Conservation (phyloP, 2,888 invertebrate genomes). For the Parnassius mnemosyne region DNA sequence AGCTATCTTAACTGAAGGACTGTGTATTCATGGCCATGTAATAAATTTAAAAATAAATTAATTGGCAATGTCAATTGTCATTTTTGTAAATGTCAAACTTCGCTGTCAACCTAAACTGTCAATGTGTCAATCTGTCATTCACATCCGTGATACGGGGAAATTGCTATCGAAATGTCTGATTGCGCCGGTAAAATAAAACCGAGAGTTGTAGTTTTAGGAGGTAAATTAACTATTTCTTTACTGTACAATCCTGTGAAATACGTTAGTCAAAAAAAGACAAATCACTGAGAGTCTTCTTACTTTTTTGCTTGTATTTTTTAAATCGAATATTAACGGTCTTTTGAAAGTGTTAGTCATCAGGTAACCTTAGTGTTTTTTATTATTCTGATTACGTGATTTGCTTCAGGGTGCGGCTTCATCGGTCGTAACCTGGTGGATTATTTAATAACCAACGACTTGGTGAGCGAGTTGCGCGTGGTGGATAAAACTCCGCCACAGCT, state of each 20-base stretch:
- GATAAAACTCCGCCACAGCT: constrained; percentile 97
- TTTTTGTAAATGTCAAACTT: not conserved
- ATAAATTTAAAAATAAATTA: too few relatives aligned
- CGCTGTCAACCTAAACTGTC: too few relatives aligned
- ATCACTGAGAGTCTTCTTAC: not conserved
- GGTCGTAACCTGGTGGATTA: constrained; percentile 93
- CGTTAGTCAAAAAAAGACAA: constrained; percentile 1
- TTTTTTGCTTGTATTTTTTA: constrained; percentile 38
- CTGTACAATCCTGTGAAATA: constrained; percentile 3
- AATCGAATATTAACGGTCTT: constrained; percentile 58
- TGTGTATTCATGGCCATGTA: too few relatives aligned
- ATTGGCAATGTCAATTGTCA: too few relatives aligned
- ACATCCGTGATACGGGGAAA: constrained; percentile 52
- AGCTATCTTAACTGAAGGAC: too few relatives aligned
- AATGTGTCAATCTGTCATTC: constrained; percentile 36
- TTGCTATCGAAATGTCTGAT: constrained; percentile 67
- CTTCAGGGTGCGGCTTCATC: constrained; percentile 94
- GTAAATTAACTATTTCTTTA: constrained; percentile 45
- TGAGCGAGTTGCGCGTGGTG: constrained; percentile 87
- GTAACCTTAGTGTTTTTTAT: constrained; percentile 43
- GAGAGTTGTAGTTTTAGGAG: constrained; percentile 73
- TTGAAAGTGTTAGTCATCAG: constrained; percentile 67
- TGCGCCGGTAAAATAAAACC: constrained; percentile 72
- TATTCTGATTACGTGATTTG: constrained; percentile 43
- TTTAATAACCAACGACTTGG: constrained; percentile 88